A percentile compares a stretch with the other conserved stretches of the same genome.
phyloP scores from a whole-genome alignment of 2,888 invertebrate species.

The Chironomus tentans region DNA sequence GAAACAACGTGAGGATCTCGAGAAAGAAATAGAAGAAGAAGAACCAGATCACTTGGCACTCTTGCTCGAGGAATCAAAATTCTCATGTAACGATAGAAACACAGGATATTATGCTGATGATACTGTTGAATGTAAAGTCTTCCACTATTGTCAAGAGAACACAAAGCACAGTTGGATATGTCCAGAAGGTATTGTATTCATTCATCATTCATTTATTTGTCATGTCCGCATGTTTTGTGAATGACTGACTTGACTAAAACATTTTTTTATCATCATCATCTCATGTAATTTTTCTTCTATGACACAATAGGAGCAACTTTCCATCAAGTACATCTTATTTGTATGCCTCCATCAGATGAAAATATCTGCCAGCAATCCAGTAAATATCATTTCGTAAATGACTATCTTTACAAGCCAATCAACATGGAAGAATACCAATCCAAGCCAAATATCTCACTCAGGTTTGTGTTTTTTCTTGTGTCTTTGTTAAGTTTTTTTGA shows the following conservation, averaged over 20 bases:
- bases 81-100: slow-evolving; percentile 68
- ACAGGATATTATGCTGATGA: slow-evolving; percentile 89
- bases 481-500: too few species aligned
- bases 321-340: slow-evolving; percentile 77
- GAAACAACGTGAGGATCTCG: slow-evolving; percentile 35
- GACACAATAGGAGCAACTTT: slow-evolving; percentile 32
- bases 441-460: slow-evolving; percentile 66
- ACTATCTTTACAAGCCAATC: slow-evolving; percentile 80
- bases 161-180: slow-evolving; percentile 89
- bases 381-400: slow-evolving; percentile 86
- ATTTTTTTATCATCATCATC: neutral
- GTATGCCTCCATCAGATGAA: slow-evolving; percentile 84
- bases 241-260: neutral
- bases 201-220: slow-evolving; percentile 63
- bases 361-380: slow-evolving; percentile 83
- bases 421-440: slow-evolving; percentile 73
- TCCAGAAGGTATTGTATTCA: slow-evolving; percentile 63
- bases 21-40: slow-evolving; percentile 63
- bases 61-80: slow-evolving; percentile 73
- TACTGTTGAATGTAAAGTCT: slow-evolving; percentile 79
- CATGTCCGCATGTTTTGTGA: slow-evolving; percentile 35
- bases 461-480: neutral
- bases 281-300: neutral
- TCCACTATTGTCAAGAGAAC: slow-evolving; percentile 87
- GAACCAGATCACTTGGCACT: slow-evolving; percentile 75